Base-by-base conservation (phyloP, 2,797 vertebrate species). In the Epinephelus awoara region DNA sequence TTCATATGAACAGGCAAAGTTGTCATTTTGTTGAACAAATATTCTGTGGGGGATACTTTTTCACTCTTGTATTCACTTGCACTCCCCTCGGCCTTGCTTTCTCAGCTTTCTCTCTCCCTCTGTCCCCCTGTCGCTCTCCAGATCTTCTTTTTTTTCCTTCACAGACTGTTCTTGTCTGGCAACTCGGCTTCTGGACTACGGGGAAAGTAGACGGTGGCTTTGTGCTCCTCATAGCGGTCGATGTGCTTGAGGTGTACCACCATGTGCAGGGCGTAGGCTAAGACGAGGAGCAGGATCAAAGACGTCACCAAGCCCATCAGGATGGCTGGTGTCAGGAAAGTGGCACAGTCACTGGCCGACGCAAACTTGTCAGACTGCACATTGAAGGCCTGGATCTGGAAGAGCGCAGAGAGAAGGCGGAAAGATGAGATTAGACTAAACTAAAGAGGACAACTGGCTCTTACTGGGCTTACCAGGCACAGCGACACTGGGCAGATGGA, bases 351-450 rank as follows among this genome's bases (percentile, higher is more conserved):
- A 59, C 94, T 96, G 76, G 97, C 96, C 0, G 96, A 96, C 1
- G 97, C 94, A 91, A 99, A 99, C 80, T 95, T 96, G 75, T 95
- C 95, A 7, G 94, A 95, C 82, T 96, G 94, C 67, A 97, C 90
- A 14, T 97, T 93, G 91, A 99, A 99, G 82, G 96, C 97, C 93
- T 99, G 98, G 90, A 99, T 98, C 98, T 99, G 89, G 12, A 84
- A 72, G 65, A 54, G 69, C 50, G 69, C 44, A 70, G 62, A 75
- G 67, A 80, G 74, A 82, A 65, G 61, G 50, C 9, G 14, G 79
- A 82, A 76, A 85, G 62, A 85, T 44, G 50, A 91, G 86, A 92
- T 89, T 80, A 89, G 73, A 58, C 10, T 69, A 62, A 86, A 85
- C 56, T 79, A 89, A 81, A 79, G 81, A 87, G 84, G 85, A 83